Evolutionary conservation across 1,140 invertebrate genomes (phyloP).

Genomic region (Tigriopus japonicus): DNA sequence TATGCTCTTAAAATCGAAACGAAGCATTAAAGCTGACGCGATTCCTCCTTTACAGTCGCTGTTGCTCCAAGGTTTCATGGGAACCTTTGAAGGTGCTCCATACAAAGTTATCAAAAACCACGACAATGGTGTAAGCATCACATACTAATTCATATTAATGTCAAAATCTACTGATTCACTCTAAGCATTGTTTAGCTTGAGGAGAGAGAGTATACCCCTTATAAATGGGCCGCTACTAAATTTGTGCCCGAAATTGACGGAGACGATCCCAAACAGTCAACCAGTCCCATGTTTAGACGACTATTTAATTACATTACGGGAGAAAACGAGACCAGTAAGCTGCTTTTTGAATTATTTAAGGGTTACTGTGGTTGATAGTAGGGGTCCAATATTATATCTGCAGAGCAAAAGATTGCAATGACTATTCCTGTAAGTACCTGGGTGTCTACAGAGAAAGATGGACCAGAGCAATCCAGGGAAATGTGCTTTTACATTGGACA

Average conservation of each 20-base stretch:
- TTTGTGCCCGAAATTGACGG: not conserved
- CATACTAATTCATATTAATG: too few species aligned
- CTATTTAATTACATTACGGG: not conserved
- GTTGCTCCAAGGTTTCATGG: too few species aligned
- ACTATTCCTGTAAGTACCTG: not conserved
- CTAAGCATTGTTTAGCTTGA: too few species aligned
- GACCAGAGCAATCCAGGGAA: not conserved
- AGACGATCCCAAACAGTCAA: not conserved
- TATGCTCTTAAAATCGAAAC: too few species aligned
- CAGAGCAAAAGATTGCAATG: not conserved
- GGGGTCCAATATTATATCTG: not conserved
- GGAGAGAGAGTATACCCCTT: too few species aligned
- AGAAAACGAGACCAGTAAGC: not conserved
- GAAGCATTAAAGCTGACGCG: too few species aligned
- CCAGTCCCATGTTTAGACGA: not conserved
- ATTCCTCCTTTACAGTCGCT: too few species aligned
- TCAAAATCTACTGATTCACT: too few species aligned
- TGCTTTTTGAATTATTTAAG: not conserved
- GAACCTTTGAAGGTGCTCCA: too few species aligned
- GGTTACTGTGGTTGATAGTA: not conserved
- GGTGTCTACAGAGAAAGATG: not conserved
- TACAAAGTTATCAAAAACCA: too few species aligned
- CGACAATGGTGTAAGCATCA: too few species aligned
- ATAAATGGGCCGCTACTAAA: too few species aligned
- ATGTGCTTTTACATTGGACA: not conserved